phyloP scores from a whole-genome alignment of 2,113 vertebrate genomes.

The Procapra przewalskii region DNA sequence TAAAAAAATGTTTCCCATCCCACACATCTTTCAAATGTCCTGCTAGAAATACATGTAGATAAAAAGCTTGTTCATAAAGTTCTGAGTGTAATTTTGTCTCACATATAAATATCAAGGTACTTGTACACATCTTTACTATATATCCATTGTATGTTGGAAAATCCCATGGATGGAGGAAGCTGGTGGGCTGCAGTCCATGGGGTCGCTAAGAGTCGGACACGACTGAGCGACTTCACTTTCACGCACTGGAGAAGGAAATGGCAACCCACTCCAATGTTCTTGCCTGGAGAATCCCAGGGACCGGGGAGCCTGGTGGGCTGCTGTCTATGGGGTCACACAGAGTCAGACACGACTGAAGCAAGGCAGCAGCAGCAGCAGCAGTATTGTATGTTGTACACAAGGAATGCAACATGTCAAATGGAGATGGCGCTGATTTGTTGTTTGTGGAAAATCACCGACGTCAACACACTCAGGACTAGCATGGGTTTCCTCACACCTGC shows the following conservation, averaged over 20 bases:
- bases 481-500: accelerated
- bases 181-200: no score
- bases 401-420: neutral
- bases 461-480: accelerated
- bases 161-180: no score
- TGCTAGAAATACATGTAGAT: neutral
- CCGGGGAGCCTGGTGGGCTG: no score
- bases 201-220: no score
- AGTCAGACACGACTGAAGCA: no score
- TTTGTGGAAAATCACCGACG: neutral
- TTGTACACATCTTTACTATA: neutral
- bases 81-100: neutral
- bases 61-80: neutral
- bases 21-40: neutral
- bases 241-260: no score
- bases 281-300: no score
- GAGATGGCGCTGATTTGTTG: neutral
- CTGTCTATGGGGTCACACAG: no score
- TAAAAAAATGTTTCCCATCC: neutral
- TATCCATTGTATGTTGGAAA: neutral
- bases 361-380: no score
- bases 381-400: neutral
- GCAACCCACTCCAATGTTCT: no score
- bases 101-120: neutral
- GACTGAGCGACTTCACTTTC: no score